phyloP scores from a whole-genome alignment of 2,888 invertebrate species.

The Eucera pruinosa region DNA sequence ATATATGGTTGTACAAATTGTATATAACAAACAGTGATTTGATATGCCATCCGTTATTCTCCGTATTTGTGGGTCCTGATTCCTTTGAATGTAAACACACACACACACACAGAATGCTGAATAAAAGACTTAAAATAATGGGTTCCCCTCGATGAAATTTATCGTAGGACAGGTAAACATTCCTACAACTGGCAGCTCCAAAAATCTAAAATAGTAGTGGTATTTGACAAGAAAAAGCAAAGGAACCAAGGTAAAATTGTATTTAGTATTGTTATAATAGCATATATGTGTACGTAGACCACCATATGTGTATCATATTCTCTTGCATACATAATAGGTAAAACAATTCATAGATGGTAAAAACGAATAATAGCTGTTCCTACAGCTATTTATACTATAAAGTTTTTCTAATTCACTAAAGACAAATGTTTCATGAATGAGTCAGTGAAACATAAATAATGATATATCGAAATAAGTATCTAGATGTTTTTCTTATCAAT shows the following conservation, averaged over 20 bases:
- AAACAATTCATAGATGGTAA: slow-evolving; percentile 66
- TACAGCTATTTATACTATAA: slow-evolving; percentile 62
- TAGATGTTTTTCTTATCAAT: slow-evolving; percentile 60
- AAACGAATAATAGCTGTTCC: slow-evolving; percentile 62
- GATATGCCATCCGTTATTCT: slow-evolving; percentile 63
- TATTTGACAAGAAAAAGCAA: slow-evolving; percentile 71
- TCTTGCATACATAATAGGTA: slow-evolving; percentile 65
- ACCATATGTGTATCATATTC: slow-evolving; percentile 57
- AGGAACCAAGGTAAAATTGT: slow-evolving; percentile 72
- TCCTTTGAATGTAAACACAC: slow-evolving; percentile 62
- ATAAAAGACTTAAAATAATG: slow-evolving; percentile 63
- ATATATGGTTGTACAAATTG: slow-evolving; percentile 44
- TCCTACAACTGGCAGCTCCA: slow-evolving; percentile 68
- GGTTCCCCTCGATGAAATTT: slow-evolving; percentile 56
- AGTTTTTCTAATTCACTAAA: slow-evolving; percentile 58
- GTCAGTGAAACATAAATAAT: slow-evolving; percentile 67
- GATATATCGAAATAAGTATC: slow-evolving; percentile 61
- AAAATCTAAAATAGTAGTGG: slow-evolving; percentile 73
- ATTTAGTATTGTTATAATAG: slow-evolving; percentile 72
- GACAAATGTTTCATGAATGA: slow-evolving; percentile 64
- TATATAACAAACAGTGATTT: slow-evolving; percentile 52
- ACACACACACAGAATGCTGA: slow-evolving; percentile 67
- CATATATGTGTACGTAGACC: slow-evolving; percentile 62
- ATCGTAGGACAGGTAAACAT: slow-evolving; percentile 64
- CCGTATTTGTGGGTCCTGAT: slow-evolving; percentile 63